phyloP scores from a whole-genome alignment of 2,797 vertebrate species.

The Myotis planiceps region DNA sequence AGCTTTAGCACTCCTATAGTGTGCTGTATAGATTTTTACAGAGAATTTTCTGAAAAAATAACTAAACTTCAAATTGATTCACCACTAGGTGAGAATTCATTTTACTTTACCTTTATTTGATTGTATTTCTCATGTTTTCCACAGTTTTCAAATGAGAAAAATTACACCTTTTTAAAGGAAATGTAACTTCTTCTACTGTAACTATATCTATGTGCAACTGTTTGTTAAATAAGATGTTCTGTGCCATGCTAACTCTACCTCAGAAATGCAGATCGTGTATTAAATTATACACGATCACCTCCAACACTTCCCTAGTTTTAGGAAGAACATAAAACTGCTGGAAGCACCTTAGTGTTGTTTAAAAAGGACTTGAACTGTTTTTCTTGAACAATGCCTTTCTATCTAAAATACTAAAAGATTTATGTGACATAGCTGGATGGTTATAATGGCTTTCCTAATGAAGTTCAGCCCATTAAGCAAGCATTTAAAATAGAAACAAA shows the following conservation, averaged over 20 bases:
- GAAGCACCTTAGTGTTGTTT: neutral
- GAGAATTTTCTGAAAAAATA: neutral
- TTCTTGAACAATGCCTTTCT: neutral
- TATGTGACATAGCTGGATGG: neutral
- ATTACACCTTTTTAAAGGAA: neutral
- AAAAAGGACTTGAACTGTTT: neutral
- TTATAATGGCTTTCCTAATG: neutral
- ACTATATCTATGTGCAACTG: neutral
- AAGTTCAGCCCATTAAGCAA: neutral
- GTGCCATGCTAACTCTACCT: neutral
- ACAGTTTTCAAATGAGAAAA: neutral
- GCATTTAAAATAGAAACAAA: neutral
- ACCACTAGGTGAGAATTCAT: neutral
- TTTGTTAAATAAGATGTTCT: slow-evolving; percentile 3
- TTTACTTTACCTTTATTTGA: neutral
- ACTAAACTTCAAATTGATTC: neutral
- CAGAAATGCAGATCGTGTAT: neutral
- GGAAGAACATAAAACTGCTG: neutral
- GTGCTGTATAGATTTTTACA: neutral
- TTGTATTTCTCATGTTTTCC: neutral
- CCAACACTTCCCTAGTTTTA: slow-evolving; percentile 24
- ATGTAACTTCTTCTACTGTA: neutral
- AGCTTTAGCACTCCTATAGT: neutral
- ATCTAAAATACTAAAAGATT: neutral
- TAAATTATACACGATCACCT: neutral